phyloP scores from a whole-genome alignment of 2,797 vertebrate genomes.

The Oreochromis mossambicus region DNA sequence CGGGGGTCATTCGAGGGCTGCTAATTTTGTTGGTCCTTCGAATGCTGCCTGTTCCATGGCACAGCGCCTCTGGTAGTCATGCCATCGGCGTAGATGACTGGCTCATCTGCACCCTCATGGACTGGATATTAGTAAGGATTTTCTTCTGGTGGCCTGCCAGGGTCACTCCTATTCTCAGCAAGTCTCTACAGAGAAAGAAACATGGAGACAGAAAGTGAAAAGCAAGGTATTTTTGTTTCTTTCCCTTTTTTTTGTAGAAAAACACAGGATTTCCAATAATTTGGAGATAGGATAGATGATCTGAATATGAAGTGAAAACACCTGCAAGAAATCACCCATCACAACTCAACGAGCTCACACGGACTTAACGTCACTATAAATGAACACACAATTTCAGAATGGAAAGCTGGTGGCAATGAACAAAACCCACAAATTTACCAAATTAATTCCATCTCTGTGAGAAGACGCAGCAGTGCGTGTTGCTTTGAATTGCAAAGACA shows the following conservation, averaged over 20 bases:
- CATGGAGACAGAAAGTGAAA: conserved; percentile 2
- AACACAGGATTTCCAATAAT: conserved; percentile 13
- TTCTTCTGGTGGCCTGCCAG: conserved; percentile 99
- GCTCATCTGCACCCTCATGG: conserved; percentile 95
- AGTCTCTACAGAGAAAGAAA: conserved; percentile 78
- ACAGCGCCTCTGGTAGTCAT: conserved; percentile 85
- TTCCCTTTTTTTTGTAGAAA: background rate
- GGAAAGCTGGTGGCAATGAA: conserved; percentile 12
- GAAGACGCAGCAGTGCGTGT: conserved; percentile 24
- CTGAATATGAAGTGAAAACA: conserved; percentile 1
- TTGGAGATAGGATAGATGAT: background rate
- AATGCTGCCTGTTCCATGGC: conserved; percentile 77
- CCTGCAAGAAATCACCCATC: background rate
- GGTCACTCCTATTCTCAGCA: conserved; percentile 98
- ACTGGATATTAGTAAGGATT: conserved; percentile 94
- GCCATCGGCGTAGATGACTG: conserved; percentile 91
- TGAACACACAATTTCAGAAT: conserved; percentile 10
- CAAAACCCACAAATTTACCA: conserved; percentile 31
- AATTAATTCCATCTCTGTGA: conserved; percentile 39
- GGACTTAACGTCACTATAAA: background rate
- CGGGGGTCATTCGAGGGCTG: conserved; percentile 72
- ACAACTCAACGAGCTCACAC: conserved; percentile 2
- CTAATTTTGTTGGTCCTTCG: conserved; percentile 58
- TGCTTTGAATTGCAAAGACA: conserved; percentile 49
- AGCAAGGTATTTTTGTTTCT: background rate